phyloP scores from a whole-genome alignment of 2,888 invertebrate species.

The Bellardia bayeri region DNA sequence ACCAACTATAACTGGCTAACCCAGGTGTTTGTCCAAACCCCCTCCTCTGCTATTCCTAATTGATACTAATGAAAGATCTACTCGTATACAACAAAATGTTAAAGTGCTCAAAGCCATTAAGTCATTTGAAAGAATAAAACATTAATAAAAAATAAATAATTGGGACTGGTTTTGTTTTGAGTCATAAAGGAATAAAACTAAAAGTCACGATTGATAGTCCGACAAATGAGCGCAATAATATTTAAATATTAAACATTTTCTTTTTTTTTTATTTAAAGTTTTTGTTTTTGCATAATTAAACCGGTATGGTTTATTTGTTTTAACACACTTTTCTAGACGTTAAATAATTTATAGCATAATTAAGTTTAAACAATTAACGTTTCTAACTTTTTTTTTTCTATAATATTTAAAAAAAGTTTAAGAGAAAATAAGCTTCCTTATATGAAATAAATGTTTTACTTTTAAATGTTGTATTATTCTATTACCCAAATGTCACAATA shows the following conservation, averaged over 20 bases:
- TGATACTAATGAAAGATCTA: constrained; percentile 1
- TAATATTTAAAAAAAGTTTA: background rate
- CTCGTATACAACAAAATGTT: background rate
- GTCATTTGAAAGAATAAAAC: background rate
- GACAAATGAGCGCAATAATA: background rate
- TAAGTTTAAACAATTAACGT: background rate
- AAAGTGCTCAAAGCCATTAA: background rate
- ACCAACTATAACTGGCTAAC: no score
- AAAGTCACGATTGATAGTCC: constrained; percentile 44
- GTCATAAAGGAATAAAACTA: background rate
- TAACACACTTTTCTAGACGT: background rate
- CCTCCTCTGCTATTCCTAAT: constrained; percentile 31
- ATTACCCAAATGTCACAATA: background rate
- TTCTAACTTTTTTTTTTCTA: constrained; percentile 7
- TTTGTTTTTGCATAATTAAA: constrained; percentile 10
- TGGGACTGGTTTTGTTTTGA: constrained; percentile 41
- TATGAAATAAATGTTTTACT: background rate
- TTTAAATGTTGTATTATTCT: background rate
- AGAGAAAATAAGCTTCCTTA: constrained; percentile 15
- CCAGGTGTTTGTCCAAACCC: background rate
- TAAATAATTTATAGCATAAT: constrained; percentile 46
- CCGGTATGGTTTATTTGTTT: constrained; percentile 1
- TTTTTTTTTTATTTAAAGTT: background rate
- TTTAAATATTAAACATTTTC: no score
- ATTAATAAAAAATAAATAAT: background rate